phyloP scores from a whole-genome alignment of 1,140 invertebrate species.

The Drosophila tristis region DNA sequence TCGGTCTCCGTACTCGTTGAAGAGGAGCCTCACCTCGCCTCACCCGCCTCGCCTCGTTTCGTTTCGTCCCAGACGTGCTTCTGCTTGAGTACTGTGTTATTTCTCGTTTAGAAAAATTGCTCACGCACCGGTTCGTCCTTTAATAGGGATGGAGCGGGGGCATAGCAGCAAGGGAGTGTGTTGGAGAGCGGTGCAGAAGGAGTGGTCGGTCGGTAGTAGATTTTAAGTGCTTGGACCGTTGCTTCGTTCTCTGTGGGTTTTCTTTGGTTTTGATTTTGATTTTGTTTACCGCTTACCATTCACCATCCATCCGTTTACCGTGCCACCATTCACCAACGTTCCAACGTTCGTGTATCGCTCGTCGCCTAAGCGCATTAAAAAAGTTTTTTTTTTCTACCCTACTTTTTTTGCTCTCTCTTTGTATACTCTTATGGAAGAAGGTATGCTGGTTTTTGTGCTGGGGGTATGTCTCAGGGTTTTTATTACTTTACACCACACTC shows the following conservation, averaged over 20 bases:
- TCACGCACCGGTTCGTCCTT: constrained; percentile 64
- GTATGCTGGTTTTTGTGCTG: too few species aligned
- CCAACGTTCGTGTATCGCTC: constrained; percentile 54
- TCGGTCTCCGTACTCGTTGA: constrained; percentile 3
- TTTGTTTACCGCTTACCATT: constrained; percentile 68
- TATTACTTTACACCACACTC: too few species aligned
- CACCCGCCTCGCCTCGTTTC: constrained; percentile 1
- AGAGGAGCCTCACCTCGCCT: neutral
- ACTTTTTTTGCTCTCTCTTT: constrained; percentile 7
- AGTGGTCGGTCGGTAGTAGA: neutral
- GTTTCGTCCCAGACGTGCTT: constrained; percentile 51
- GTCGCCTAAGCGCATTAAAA: constrained; percentile 75
- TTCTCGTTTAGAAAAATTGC: constrained; percentile 65
- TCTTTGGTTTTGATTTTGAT: constrained; percentile 53
- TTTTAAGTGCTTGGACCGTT: constrained; percentile 59
- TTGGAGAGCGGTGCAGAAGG: too few species aligned
- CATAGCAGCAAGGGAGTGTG: too few species aligned
- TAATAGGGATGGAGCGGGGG: neutral
- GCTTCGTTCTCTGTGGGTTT: constrained; percentile 38
- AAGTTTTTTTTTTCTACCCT: constrained; percentile 48
- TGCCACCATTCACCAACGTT: neutral
- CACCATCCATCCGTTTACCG: constrained; percentile 41
- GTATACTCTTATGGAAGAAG: neutral
- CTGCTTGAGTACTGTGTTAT: constrained; percentile 13
- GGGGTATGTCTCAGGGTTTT: too few species aligned